Evolutionary conservation across 1,140 invertebrate genomes (phyloP).

Genomic region (Rhopalosiphum maidis): DNA sequence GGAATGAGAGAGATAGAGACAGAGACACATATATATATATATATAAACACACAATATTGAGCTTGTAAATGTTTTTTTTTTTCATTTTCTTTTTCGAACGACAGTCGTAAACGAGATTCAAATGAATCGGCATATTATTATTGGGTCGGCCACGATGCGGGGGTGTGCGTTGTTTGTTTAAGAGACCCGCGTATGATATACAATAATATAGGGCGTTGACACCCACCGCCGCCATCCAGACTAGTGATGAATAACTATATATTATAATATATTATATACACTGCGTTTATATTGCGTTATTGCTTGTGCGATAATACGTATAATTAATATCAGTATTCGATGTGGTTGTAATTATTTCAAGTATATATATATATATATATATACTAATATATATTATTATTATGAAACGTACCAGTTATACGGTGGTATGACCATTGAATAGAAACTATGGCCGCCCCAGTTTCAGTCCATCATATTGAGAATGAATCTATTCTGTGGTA

Average conservation of each 20-base stretch:
- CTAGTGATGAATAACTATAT: neutral
- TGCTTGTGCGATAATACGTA: no score
- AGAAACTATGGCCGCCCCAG: no score
- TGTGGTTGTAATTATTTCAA: no score
- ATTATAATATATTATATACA: neutral
- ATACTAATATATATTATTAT: no score
- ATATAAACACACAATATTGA: neutral
- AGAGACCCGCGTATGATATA: neutral
- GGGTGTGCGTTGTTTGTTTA: constrained; percentile 48
- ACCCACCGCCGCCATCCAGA: neutral
- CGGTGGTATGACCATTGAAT: no score
- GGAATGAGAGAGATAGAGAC: neutral
- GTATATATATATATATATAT: no score
- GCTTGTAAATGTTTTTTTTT: constrained; percentile 36
- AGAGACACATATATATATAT: no score
- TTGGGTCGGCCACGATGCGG: neutral
- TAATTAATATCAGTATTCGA: no score
- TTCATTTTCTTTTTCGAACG: neutral
- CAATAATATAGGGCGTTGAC: constrained; percentile 6
- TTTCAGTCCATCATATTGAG: no score
- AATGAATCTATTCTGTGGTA: no score
- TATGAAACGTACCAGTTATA: no score
- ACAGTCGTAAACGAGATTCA: constrained; percentile 36
- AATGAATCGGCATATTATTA: constrained; percentile 47
- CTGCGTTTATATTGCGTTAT: no score